Base-by-base conservation (phyloP, 2,113 vertebrate species). In the Andinoacara biseriatus region DNA sequence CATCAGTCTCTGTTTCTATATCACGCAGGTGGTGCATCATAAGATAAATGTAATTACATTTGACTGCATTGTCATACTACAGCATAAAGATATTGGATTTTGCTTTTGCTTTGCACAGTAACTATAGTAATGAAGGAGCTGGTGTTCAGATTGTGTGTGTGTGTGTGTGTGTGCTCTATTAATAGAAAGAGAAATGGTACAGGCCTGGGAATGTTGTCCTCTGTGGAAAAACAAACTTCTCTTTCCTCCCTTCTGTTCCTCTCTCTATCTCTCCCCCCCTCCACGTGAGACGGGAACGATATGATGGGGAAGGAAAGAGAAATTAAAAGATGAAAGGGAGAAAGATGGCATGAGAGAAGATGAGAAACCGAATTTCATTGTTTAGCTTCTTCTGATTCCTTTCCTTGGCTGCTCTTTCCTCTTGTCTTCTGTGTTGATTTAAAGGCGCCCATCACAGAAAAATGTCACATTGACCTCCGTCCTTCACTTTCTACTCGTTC, bases 141-240 rank as follows among this genome's bases (percentile, higher is more conserved):
- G 15, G 43, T 90, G 85, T 90, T 82, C 89, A 65, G 58, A 69
- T 69, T 49, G 49, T 15, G 49, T 75, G 14, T 65, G 49, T 80
- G 92, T 6, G 78, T 80, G 33, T 60, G 74, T 82, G 65, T 69
- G 38, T 65, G 10, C 61, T 84, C 91, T 95, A 95, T 93, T 94
- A 93, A 93, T 95, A 95, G 93, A 7, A 22, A 78, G 67, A 87
- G 86, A 88, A 92, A 95, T 88, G 65, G 91, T 84, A 60, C 82
- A 86, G 82, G 93, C 94, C 92, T 95, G 94, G 93, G 94, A 95
- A 95, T 94, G 87, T 92, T 91, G 92, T 93, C 84, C 80, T 90
- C 88, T 92, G 72, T 67, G 86, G 93, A 93, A 94, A 93, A 92
- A 93, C 87, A 91, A 91, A 90, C 91, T 82, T 90, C 62, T 81